Conservation (phyloP, 2,888 invertebrate species). For the Microchrysa polita region DNA sequence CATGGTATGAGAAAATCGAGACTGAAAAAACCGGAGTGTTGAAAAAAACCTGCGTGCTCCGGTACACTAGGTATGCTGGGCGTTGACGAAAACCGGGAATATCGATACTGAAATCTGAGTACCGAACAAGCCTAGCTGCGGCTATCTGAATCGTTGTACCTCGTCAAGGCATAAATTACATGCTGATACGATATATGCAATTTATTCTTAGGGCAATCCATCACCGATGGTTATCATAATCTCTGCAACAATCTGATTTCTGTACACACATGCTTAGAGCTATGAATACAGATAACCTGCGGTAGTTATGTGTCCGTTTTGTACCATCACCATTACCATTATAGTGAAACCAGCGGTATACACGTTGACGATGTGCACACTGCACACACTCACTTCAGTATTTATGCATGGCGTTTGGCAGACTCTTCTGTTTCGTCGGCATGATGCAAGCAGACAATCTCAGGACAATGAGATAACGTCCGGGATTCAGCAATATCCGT, state of each 20-base stretch:
- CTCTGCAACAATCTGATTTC: slow-evolving; percentile 36
- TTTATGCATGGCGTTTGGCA: too few relatives aligned
- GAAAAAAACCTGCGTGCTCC: too few relatives aligned
- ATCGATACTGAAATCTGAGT: too few relatives aligned
- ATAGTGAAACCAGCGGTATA: too few relatives aligned
- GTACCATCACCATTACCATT: too few relatives aligned
- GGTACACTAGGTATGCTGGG: too few relatives aligned
- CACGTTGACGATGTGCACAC: too few relatives aligned
- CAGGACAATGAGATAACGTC: not conserved
- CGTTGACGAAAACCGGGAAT: too few relatives aligned
- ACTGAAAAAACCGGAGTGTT: too few relatives aligned
- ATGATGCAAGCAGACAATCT: not conserved
- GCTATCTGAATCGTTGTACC: not conserved
- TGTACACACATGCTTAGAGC: slow-evolving; percentile 24
- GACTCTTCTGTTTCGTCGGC: not conserved
- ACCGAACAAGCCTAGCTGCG: too few relatives aligned
- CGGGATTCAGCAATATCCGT: not conserved
- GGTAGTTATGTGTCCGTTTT: not conserved
- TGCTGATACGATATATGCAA: slow-evolving; percentile 12
- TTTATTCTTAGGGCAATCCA: slow-evolving; percentile 36
- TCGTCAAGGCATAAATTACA: slow-evolving; percentile 17
- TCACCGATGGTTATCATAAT: slow-evolving; percentile 37
- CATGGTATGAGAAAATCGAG: too few relatives aligned
- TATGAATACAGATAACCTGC: slow-evolving; percentile 15
- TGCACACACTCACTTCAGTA: too few relatives aligned